phyloP scores from a whole-genome alignment of 2,113 vertebrate genomes.

The Plectropomus leopardus region DNA sequence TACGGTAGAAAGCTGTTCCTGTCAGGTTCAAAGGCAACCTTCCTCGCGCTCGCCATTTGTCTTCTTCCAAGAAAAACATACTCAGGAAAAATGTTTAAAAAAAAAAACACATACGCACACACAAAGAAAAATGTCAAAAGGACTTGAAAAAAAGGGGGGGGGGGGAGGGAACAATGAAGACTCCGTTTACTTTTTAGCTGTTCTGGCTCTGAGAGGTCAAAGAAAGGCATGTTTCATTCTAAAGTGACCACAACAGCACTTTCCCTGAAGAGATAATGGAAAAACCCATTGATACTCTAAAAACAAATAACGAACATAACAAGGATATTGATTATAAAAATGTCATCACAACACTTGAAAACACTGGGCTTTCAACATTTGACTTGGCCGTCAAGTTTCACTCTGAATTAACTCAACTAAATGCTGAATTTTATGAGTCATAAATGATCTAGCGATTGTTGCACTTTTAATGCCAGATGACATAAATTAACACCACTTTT shows the following conservation, averaged over 20 bases:
- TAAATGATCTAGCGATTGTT: slow-evolving; percentile 21
- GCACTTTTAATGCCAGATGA: slow-evolving; percentile 20
- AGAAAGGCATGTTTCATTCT: slow-evolving; percentile 56
- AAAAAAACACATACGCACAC: slow-evolving; percentile 47
- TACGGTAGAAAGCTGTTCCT: slow-evolving; percentile 51
- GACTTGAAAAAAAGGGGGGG: slow-evolving; percentile 78
- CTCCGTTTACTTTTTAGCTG: slow-evolving; percentile 69
- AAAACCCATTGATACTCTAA: slow-evolving; percentile 68
- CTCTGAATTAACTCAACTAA: slow-evolving; percentile 27
- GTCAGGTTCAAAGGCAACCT: slow-evolving; percentile 77
- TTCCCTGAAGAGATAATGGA: slow-evolving; percentile 58
- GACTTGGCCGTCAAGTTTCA: slow-evolving; percentile 43
- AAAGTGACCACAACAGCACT: slow-evolving; percentile 50
- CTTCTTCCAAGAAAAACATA: slow-evolving; percentile 72
- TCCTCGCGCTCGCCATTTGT: slow-evolving; percentile 74
- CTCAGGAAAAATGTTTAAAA: slow-evolving; percentile 44
- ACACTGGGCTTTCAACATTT: slow-evolving; percentile 53
- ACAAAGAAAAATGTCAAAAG: slow-evolving; percentile 71
- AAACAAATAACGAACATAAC: slow-evolving; percentile 43
- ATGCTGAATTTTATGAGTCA: slow-evolving; percentile 23
- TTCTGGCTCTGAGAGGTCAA: slow-evolving; percentile 70
- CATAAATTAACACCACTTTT: not conserved
- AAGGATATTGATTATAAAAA: slow-evolving; percentile 54
- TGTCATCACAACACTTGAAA: slow-evolving; percentile 46
- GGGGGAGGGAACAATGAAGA: slow-evolving; percentile 69